Conservation (phyloP, 2,113 vertebrate genomes). For the Mystacornis crossleyi region DNA sequence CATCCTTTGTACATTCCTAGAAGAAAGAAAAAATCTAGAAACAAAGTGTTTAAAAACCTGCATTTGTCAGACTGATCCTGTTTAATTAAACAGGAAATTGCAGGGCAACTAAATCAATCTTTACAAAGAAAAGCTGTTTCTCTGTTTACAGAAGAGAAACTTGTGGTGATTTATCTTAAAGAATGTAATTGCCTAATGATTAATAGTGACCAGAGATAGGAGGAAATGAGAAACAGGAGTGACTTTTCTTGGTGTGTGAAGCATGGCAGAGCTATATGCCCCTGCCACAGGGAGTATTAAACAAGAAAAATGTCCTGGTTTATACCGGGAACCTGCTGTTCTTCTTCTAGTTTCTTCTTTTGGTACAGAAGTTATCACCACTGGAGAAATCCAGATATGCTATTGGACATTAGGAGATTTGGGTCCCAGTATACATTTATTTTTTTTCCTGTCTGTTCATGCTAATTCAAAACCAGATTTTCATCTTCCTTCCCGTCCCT, state of each 20-base stretch:
- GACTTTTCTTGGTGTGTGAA: background rate
- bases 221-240: conserved; percentile 30
- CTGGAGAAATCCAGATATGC: background rate
- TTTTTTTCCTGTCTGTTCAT: background rate
- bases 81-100: conserved; percentile 71
- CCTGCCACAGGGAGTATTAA: background rate
- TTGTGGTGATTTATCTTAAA: conserved; percentile 56
- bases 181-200: conserved; percentile 55
- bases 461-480: background rate
- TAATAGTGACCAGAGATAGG: conserved; percentile 27
- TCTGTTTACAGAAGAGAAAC: conserved; percentile 58
- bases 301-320: background rate
- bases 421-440: background rate
- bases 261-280: background rate
- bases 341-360: background rate
- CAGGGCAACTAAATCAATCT: conserved; percentile 56
- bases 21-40: background rate
- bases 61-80: conserved; percentile 49
- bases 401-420: background rate
- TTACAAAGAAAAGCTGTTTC: conserved; percentile 56
- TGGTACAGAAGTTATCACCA: background rate
- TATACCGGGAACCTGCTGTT: background rate
- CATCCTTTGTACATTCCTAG: background rate
- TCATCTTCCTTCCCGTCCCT: background rate
- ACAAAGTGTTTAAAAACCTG: conserved; percentile 27